Evolutionary conservation across 2,113 vertebrate genomes (phyloP), one percentile per base, ranked within the genome.

Genomic region (Rhinolophus sinicus): DNA sequence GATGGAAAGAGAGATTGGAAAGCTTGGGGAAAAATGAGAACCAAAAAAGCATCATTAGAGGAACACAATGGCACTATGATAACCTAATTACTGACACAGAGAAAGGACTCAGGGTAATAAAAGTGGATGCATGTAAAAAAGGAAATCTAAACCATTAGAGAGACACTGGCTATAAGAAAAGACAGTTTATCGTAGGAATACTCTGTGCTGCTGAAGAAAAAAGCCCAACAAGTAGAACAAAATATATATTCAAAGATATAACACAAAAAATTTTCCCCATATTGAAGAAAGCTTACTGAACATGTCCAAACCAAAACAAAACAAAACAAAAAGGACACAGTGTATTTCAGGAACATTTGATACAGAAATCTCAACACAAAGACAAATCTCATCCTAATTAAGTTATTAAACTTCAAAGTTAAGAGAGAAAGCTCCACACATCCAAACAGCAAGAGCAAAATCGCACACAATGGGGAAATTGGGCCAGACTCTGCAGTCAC

Each of bases 351-450:
- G 50, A 85, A 88, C 54, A 85, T 58, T 24, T 75, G 40, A 88
- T 52, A 69, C 7, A 64, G 44, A 96, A 91, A 96, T 75, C 13
- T 88, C 50, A 92, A 58, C 81, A 69, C 35, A 84, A 58, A 90
- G 60, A 78, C 16, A 54, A 5, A 70, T 19, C n/a, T 40, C 38
- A 56, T 30, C 30, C 13, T 93, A 83, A 83, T 76, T 78, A 94
- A 93, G 50, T 62, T 77, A 81, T 8, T 44, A 76, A 84, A 64
- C 35, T 40, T 94, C n/a, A 64, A 72, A 88, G 77, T 86, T 85
- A 58, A 93, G 72, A 89, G 52, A 76, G 54, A 96, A 89, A 72
- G 30, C 12, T 52, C 80, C 18, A 62, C n/a, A 81, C 3, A 69
- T 75, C 11, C 11, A 11, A 64, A 22, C 19, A 72, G 72, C 90